Conservation (phyloP, 2,888 invertebrate species). For the Philereme vetulata region DNA sequence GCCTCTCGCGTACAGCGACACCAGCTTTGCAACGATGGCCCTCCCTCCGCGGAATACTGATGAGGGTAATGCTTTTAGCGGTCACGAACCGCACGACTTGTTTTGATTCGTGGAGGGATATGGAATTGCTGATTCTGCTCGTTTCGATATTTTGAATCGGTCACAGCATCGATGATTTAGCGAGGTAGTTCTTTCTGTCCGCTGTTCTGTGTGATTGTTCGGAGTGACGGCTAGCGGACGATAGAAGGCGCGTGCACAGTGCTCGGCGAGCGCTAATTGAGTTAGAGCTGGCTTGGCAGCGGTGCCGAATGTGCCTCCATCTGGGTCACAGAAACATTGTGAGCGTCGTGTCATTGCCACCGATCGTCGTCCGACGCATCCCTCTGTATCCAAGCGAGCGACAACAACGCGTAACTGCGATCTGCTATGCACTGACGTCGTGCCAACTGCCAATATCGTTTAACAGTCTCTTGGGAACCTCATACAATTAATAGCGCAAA, state of each 20-base stretch:
- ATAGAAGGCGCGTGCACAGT: conserved; percentile 33
- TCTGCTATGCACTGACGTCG: too few relatives aligned
- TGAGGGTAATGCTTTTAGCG: conserved; percentile 9
- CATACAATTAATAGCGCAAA: too few relatives aligned
- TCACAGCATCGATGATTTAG: not conserved
- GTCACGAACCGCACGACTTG: conserved; percentile 9
- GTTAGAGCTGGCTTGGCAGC: conserved; percentile 50
- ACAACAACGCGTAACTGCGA: conserved; percentile 8
- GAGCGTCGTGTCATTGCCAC: conserved; percentile 44
- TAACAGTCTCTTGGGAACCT: too few relatives aligned
- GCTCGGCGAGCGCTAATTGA: conserved; percentile 53
- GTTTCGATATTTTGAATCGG: conserved; percentile 6
- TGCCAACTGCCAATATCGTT: too few relatives aligned
- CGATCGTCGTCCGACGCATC: conserved; percentile 10
- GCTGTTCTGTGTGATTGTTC: too few relatives aligned
- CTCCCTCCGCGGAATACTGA: conserved; percentile 16
- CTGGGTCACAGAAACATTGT: conserved; percentile 49
- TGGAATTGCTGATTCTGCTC: conserved; percentile 3
- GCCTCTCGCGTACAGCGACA: not conserved
- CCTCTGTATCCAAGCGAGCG: conserved; percentile 11
- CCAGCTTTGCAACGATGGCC: conserved; percentile 23
- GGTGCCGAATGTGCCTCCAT: conserved; percentile 39
- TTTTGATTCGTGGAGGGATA: conserved; percentile 2
- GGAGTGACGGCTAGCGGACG: too few relatives aligned
- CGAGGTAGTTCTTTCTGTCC: too few relatives aligned